A percentile compares a stretch with the other conserved stretches of the same genome.
Conservation (phyloP, 2,888 invertebrate species). For the Linnaemya vulpina region DNA sequence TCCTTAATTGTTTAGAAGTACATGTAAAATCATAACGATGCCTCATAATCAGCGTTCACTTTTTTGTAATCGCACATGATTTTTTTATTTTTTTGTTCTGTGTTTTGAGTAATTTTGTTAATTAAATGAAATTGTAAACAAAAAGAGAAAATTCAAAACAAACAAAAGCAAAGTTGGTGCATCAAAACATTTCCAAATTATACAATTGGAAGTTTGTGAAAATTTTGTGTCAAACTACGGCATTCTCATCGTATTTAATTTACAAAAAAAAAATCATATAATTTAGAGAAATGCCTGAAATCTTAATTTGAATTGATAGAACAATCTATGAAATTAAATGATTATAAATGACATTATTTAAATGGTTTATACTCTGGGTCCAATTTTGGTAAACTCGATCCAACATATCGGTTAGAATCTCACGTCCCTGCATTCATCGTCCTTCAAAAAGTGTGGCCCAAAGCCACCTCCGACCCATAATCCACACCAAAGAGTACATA, state of each 20-base stretch:
- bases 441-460: not conserved
- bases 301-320: too few species aligned
- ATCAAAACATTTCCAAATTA: slow-evolving; percentile 4
- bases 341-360: too few species aligned
- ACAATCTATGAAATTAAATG: too few species aligned
- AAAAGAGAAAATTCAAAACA: not conserved
- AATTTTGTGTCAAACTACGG: not conserved
- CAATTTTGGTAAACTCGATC: too few species aligned
- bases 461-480: too few species aligned
- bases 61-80: not conserved
- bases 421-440: too few species aligned
- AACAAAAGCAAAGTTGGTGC: slow-evolving; percentile 5
- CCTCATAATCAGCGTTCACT: slow-evolving; percentile 21
- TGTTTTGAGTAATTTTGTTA: slow-evolving; percentile 35
- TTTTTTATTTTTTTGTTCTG: not conserved
- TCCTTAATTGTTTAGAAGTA: slow-evolving; percentile 11
- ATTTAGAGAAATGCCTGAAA: too few species aligned
- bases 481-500: too few species aligned
- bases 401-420: too few species aligned
- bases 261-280: too few species aligned
- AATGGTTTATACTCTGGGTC: too few species aligned
- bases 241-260: too few species aligned
- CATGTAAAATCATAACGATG: slow-evolving; percentile 13
- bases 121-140: slow-evolving; percentile 53
- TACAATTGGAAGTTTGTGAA: slow-evolving; percentile 2